Evolutionary conservation across 1,140 invertebrate species (phyloP).

Genomic region (Oreohelix idahoensis): DNA sequence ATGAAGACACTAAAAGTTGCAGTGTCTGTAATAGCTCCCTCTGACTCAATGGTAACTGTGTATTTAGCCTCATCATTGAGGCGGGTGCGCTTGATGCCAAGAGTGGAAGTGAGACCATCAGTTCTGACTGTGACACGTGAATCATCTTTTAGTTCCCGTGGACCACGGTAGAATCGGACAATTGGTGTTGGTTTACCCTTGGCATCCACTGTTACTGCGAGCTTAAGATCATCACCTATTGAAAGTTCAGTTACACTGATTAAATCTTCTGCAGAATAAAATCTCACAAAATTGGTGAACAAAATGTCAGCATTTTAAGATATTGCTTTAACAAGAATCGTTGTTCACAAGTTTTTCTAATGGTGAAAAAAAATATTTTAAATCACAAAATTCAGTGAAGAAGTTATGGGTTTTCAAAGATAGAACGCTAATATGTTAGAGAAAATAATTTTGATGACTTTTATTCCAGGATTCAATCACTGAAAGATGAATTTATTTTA

Average conservation of each 20-base stretch:
- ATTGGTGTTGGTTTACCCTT: constrained; percentile 56
- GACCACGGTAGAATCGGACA: constrained; percentile 61
- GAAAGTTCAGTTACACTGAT: not conserved
- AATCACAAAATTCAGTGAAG: too few relatives aligned
- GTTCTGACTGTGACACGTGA: constrained; percentile 61
- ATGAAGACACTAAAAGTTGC: constrained; percentile 96
- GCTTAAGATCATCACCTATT: constrained; percentile 64
- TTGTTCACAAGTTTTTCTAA: too few relatives aligned
- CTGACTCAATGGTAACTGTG: constrained; percentile 92
- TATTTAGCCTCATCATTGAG: constrained; percentile 98
- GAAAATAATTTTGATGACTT: too few relatives aligned
- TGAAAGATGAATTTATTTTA: too few relatives aligned
- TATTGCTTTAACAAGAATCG: too few relatives aligned
- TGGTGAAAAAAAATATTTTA: too few relatives aligned
- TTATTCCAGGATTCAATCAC: too few relatives aligned
- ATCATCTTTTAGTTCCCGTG: constrained; percentile 66
- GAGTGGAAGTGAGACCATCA: constrained; percentile 89
- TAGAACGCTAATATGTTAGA: too few relatives aligned
- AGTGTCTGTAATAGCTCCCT: constrained; percentile 84
- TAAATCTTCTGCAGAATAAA: too few relatives aligned
- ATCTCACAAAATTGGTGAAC: too few relatives aligned
- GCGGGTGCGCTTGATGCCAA: constrained; percentile 96
- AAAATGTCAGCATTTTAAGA: too few relatives aligned
- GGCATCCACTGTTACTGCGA: constrained; percentile 56
- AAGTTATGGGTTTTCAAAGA: too few relatives aligned